Evolutionary conservation across 2,888 invertebrate genomes (phyloP), one percentile per base, ranked within the genome.

Genomic region (Calameuta pallipes): DNA sequence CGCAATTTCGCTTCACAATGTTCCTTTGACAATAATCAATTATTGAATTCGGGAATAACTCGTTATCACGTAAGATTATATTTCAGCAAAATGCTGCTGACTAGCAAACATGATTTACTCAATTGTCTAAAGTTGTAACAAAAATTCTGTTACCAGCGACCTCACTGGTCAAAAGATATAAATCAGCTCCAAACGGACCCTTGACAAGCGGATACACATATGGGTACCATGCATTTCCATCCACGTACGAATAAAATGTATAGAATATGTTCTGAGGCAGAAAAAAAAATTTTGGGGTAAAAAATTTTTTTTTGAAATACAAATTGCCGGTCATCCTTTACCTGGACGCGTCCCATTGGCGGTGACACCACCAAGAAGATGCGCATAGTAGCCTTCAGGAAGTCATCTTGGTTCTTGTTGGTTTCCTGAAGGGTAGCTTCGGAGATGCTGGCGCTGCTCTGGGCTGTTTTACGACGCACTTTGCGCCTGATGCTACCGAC

Each of bases 291-390:
- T 6, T 41, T 15, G 15, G 37, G 30, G 0, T 23, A 15, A 36
- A 13, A 36, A 36, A 35, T 37, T 37, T 37, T 37, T 37, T 4
- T 13, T 13, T 13, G 1, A 1, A 41, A 23, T 9, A 23, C 6
- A 56, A 77, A 75, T n/a, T 30, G 34, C n/a, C 15, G 6, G 75
- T 75, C 41, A 23, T 56, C 41, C 23, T 82, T 89, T 93, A 93
- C 94, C 93, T 94, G 93, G 75, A 94, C 92, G 84, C 93, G 92
- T 83, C 93, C 93, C 87, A 93, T 93, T 75, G 95, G 95, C 76
- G 95, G 95, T 79, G 95, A 95, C 23, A 95, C 95, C 80, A 95
- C 95, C 85, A 95, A 92, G 89, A 95, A 95, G 87, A 95, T 95
- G 91, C 95, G 93, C 95, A 95, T 95, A 82, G 95, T 95, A 77